Evolutionary conservation across 2,113 vertebrate genomes (phyloP).

Genomic region (Istiophorus platypterus): DNA sequence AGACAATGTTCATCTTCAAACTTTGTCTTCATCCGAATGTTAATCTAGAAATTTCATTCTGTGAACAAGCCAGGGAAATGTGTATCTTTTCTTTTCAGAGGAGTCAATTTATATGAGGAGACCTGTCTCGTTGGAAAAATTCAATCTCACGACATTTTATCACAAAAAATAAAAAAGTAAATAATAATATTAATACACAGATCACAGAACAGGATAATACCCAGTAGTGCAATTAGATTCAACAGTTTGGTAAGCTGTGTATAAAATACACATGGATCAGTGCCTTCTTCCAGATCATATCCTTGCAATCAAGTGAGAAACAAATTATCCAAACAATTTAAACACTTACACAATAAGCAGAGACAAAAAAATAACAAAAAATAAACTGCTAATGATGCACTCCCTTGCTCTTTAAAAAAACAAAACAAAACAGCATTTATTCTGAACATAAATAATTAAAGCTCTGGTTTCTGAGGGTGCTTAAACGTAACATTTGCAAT

Average conservation of each 20-base stretch:
- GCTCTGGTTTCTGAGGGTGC: slow-evolving; percentile 75
- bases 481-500: slow-evolving; percentile 69
- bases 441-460: slow-evolving; percentile 75
- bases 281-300: slow-evolving; percentile 71
- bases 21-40: slow-evolving; percentile 28
- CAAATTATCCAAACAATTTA: slow-evolving; percentile 53
- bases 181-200: too few relatives aligned
- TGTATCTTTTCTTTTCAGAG: slow-evolving; percentile 32
- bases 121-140: slow-evolving; percentile 60
- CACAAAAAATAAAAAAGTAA: slow-evolving; percentile 43
- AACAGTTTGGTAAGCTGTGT: slow-evolving; percentile 83
- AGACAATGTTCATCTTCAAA: slow-evolving; percentile 13
- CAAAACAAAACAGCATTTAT: slow-evolving; percentile 53
- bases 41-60: slow-evolving; percentile 37
- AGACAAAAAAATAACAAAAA: slow-evolving; percentile 39
- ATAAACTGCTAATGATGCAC: slow-evolving; percentile 22
- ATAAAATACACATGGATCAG: slow-evolving; percentile 80
- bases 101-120: slow-evolving; percentile 42
- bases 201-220: slow-evolving; percentile 71
- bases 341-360: slow-evolving; percentile 44
- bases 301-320: slow-evolving; percentile 66
- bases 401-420: slow-evolving; percentile 41
- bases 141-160: slow-evolving; percentile 72
- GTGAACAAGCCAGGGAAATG: slow-evolving; percentile 31
- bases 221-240: slow-evolving; percentile 85